Evolutionary conservation across 2,888 invertebrate genomes (phyloP).

Genomic region (Microdon myrmicae): DNA sequence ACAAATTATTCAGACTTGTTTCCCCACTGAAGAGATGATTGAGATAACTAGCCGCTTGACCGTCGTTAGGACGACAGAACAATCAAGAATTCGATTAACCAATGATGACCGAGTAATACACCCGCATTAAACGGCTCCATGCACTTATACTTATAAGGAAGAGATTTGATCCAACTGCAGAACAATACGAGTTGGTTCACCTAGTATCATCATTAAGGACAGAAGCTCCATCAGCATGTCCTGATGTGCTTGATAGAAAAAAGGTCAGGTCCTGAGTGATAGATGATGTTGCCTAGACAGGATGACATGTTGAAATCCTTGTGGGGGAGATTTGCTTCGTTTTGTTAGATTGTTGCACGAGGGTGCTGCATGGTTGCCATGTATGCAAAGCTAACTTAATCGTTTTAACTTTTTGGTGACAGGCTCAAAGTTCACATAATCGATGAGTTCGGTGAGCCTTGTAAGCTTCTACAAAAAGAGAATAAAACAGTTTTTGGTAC

Average conservation of each 20-base stretch:
- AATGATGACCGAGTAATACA: constrained; percentile 14
- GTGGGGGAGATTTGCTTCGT: constrained; percentile 42
- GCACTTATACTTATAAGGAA: background rate
- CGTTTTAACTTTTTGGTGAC: constrained; percentile 19
- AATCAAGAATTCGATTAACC: constrained; percentile 45
- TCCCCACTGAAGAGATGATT: constrained; percentile 22
- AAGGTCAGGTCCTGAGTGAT: constrained; percentile 68
- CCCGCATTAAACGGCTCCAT: constrained; percentile 9
- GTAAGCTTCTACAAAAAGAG: too few species aligned
- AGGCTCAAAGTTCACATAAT: constrained; percentile 20
- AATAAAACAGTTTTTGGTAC: too few species aligned
- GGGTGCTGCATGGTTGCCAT: constrained; percentile 1
- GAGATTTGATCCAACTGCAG: background rate
- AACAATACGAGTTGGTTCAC: constrained; percentile 20
- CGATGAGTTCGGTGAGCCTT: constrained; percentile 3
- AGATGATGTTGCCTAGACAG: constrained; percentile 62
- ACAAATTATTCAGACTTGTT: constrained; percentile 53
- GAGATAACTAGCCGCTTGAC: constrained; percentile 34
- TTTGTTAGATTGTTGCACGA: constrained; percentile 4
- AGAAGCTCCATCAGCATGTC: constrained; percentile 45
- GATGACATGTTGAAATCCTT: constrained; percentile 49
- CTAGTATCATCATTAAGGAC: constrained; percentile 28
- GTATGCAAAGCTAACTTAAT: constrained; percentile 22
- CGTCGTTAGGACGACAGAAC: constrained; percentile 15
- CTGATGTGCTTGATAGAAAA: constrained; percentile 55